phyloP scores from a whole-genome alignment of 2,888 invertebrate genomes.

The Leptura quadrifasciata region DNA sequence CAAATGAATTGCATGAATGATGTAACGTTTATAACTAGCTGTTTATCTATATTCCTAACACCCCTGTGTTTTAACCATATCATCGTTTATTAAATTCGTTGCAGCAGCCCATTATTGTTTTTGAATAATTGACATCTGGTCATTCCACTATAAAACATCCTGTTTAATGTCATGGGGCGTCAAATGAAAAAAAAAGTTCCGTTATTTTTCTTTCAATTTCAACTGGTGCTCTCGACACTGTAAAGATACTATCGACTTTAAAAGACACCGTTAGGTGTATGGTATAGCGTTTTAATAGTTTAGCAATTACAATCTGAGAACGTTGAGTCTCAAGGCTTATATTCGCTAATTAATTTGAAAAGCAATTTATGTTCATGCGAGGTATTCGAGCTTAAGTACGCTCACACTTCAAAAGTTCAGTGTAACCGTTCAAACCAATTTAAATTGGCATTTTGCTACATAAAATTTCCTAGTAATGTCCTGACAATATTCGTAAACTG shows the following conservation, averaged over 20 bases:
- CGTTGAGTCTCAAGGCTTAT: conserved; percentile 14
- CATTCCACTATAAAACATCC: no score
- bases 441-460: neutral
- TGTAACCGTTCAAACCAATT: neutral
- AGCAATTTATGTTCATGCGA: neutral
- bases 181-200: neutral
- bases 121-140: no score
- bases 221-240: neutral
- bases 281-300: neutral
- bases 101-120: no score
- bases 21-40: no score
- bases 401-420: neutral
- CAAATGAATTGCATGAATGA: no score
- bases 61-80: no score
- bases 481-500: neutral
- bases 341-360: neutral
- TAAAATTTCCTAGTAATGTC: neutral
- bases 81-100: no score
- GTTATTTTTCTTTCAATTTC: neutral
- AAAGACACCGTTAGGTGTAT: neutral
- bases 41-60: no score
- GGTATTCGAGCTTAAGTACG: neutral
- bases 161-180: no score
- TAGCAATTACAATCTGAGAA: neutral
- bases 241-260: neutral